phyloP scores from a whole-genome alignment of 1,140 invertebrate species.

The Dermatophagoides farinae region DNA sequence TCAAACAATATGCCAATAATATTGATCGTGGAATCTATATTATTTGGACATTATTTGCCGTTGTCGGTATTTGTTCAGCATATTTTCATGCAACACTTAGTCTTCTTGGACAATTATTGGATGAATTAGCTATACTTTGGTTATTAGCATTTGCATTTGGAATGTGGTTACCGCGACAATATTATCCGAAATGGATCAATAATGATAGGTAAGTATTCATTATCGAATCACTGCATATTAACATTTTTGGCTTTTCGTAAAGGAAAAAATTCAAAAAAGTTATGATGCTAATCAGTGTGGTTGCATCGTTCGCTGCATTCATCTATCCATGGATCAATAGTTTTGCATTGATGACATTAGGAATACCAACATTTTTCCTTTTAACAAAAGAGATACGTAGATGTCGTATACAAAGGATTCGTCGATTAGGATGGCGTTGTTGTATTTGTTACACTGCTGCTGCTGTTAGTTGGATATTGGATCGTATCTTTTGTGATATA shows the following conservation, averaged over 20 bases:
- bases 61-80: constrained; percentile 53
- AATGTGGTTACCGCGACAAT: constrained; percentile 45
- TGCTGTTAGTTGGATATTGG: constrained; percentile 50
- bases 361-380: constrained; percentile 42
- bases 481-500: constrained; percentile 50
- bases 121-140: constrained; percentile 59
- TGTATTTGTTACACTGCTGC: constrained; percentile 42
- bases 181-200: constrained; percentile 41
- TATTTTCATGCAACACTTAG: constrained; percentile 64
- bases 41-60: constrained; percentile 48
- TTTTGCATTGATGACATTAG: constrained; percentile 52
- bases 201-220: constrained; percentile 35
- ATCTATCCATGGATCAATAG: constrained; percentile 52
- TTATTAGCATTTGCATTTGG: constrained; percentile 50
- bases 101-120: constrained; percentile 51
- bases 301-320: constrained; percentile 41
- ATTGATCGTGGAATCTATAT: constrained; percentile 51
- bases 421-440: constrained; percentile 41
- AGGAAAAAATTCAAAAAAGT: constrained; percentile 19
- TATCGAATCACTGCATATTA: constrained; percentile 3
- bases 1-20: constrained; percentile 46
- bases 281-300: constrained; percentile 32
- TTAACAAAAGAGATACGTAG: constrained; percentile 38
- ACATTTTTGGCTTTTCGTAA: constrained; percentile 5
- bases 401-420: constrained; percentile 39